These are phyloP conservation scores for Euproctis similis DNA, from an alignment of 2,888 invertebrate genomes.

Conservation along the genomic window DNA sequence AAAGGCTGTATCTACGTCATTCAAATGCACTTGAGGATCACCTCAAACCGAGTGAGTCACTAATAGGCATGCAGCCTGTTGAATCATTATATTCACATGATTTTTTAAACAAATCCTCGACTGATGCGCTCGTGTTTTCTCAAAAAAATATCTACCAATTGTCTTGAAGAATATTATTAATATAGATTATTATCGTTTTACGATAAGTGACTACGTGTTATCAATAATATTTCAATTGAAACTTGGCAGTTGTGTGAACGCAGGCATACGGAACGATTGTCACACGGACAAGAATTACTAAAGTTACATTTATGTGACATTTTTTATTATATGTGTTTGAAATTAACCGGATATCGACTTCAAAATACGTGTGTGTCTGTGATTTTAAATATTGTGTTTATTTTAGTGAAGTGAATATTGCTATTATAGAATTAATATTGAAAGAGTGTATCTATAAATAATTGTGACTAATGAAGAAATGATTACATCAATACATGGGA, in stretches of 20 bases:
- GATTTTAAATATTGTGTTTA: slow-evolving; percentile 22
- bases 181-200: slow-evolving; percentile 61
- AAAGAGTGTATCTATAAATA: slow-evolving; percentile 31
- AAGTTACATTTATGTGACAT: no score
- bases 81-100: neutral
- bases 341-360: no score
- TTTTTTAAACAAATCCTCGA: neutral
- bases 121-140: neutral
- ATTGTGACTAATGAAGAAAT: slow-evolving; percentile 57
- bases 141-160: slow-evolving; percentile 39
- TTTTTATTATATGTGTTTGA: no score
- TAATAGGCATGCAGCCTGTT: neutral
- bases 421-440: no score
- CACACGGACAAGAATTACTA: no score
- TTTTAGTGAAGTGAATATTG: no score
- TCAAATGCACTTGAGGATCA: neutral
- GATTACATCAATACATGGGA: slow-evolving; percentile 44
- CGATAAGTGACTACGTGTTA: slow-evolving; percentile 68
- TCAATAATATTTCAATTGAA: slow-evolving; percentile 59
- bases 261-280: slow-evolving; percentile 44
- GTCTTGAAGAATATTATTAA: slow-evolving; percentile 67
- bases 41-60: neutral
- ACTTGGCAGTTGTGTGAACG: slow-evolving; percentile 51
- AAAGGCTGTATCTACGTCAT: neutral
- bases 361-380: slow-evolving; percentile 20